Evolutionary conservation across 2,888 invertebrate species (phyloP), one percentile per base, ranked within the genome.

Genomic region (Acrobasis repandana): DNA sequence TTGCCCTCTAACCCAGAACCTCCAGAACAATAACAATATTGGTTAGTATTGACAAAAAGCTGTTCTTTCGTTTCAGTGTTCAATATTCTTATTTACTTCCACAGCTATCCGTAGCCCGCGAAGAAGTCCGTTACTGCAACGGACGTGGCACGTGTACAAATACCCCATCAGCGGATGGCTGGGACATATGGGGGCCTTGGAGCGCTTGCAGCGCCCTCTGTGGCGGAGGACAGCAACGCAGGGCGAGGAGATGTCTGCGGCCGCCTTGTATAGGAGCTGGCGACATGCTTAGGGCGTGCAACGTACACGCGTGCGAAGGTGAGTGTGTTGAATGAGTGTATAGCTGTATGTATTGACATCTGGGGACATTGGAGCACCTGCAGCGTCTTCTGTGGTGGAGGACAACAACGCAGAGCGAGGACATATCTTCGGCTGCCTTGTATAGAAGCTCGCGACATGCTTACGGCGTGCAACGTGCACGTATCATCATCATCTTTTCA

Each of bases 101-200:
- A 0, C 94, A 95, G 84, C 86, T 97, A 5, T 94, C 94, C 0
- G 84, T 95, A 63, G 93, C 95, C 14, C 96, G 96, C 70, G 96
- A 96, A 71, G 97, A 98, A 80, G 96, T 95, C 60, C 93, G 97
- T 34, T 94, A 95, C 73, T 98, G 98, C 78, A 93, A 93, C 0
- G 84, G 93, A 0, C 94, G 94, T 49, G 96, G 96, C 0, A 91
- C 93, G 2, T 97, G 97, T 72, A 93, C 89, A 50, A 82, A 76
- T 10, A 71, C 75, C 0, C 84, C 86, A 0, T 71, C 79, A 0
- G 76, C 74, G 9, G 86, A 82, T 49, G 74, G 74, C 0, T 90
- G 90, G 89, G 85, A 81, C 34, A 65, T 76, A 48, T 90, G 89
- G 88, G 83, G 78, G 0, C 51, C 80, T 0, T 89, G 89, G 90